Evolutionary conservation across 2,797 vertebrate species (phyloP).

Genomic region (Chaenodraco wilsoni): DNA sequence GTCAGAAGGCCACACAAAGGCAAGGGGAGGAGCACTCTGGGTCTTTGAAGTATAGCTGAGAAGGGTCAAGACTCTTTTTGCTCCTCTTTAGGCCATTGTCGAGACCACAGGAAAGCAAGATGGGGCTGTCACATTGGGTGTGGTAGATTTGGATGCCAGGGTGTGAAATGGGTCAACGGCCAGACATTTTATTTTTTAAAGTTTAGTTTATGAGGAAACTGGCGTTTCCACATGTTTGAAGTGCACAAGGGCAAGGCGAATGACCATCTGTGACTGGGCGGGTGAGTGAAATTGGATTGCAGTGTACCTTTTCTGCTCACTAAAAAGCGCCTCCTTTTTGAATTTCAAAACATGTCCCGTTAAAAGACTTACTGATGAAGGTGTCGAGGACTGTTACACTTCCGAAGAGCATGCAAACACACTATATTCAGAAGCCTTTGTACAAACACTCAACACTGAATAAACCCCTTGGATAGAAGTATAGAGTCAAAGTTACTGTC

Average conservation of each 20-base stretch:
- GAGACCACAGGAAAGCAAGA: slow-evolving; percentile 72
- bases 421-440: neutral
- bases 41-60: slow-evolving; percentile 75
- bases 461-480: neutral
- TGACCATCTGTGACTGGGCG: slow-evolving; percentile 58
- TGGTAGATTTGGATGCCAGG: slow-evolving; percentile 57
- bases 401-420: neutral
- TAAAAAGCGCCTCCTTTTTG: slow-evolving; percentile 48
- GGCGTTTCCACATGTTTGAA: slow-evolving; percentile 29
- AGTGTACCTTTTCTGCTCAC: slow-evolving; percentile 44
- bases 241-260: slow-evolving; percentile 13
- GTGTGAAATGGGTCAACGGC: slow-evolving; percentile 48
- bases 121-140: slow-evolving; percentile 74
- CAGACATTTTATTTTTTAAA: slow-evolving; percentile 53
- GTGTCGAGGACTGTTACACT: neutral
- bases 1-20: slow-evolving; percentile 80
- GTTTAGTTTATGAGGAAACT: slow-evolving; percentile 31
- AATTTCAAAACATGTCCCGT: slow-evolving; percentile 30
- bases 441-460: slow-evolving; percentile 1
- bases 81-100: slow-evolving; percentile 69
- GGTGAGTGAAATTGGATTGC: slow-evolving; percentile 55
- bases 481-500: neutral
- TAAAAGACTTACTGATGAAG: slow-evolving; percentile 7
- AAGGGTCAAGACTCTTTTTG: slow-evolving; percentile 69
- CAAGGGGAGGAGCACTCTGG: slow-evolving; percentile 66